Percentiles rank a stretch among this genome's conserved stretches.
Evolutionary conservation across 2,888 invertebrate species (phyloP).

Genomic region (Osedax fenrisi): DNA sequence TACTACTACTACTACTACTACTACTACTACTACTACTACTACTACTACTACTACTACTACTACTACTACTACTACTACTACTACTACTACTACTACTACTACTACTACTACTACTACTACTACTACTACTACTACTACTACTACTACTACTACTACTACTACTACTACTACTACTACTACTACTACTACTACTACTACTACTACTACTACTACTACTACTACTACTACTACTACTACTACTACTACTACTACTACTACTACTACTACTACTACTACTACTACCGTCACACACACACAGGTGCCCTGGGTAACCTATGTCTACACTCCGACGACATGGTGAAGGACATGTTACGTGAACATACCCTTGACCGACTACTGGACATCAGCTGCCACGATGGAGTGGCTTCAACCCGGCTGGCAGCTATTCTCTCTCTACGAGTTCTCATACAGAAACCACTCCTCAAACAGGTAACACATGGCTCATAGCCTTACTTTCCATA

Average conservation of each 20-base stretch:
- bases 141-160: not conserved
- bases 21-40: no score
- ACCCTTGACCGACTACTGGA: not conserved
- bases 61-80: no score
- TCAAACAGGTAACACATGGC: not conserved
- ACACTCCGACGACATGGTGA: not conserved
- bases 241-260: not conserved
- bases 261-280: no score
- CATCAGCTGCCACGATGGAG: not conserved
- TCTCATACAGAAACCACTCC: not conserved
- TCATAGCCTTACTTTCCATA: no score
- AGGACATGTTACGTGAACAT: not conserved
- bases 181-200: slow-evolving; percentile 16
- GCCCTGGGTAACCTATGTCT: not conserved
- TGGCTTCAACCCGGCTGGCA: not conserved
- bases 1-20: no score
- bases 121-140: slow-evolving; percentile 5
- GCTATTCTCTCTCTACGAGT: not conserved
- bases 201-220: slow-evolving; percentile 5
- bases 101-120: not conserved
- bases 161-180: not conserved
- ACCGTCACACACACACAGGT: no score
- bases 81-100: no score
- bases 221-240: not conserved
- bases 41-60: no score